Evolutionary conservation across 2,888 invertebrate genomes (phyloP).

Genomic region (Eupithecia insigniata): DNA sequence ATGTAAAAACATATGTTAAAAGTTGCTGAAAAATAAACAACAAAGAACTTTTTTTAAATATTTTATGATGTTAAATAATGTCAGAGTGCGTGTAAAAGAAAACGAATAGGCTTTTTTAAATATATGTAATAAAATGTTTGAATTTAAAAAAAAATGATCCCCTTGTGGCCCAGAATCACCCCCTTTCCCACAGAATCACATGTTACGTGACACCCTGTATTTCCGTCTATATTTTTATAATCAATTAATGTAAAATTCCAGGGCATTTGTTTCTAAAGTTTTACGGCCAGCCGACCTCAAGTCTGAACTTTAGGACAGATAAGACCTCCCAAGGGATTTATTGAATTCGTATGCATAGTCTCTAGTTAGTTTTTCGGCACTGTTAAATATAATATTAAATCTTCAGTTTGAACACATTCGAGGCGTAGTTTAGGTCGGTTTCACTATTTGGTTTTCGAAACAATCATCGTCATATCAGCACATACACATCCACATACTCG

Average conservation of each 20-base stretch:
- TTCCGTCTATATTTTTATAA: background rate
- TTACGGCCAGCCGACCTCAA: slow-evolving; percentile 18
- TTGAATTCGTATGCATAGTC: background rate
- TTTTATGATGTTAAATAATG: too few species aligned
- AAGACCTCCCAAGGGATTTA: slow-evolving; percentile 13
- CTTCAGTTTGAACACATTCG: background rate
- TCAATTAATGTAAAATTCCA: slow-evolving; percentile 9
- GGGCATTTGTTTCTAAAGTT: slow-evolving; percentile 10
- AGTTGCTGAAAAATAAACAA: too few species aligned
- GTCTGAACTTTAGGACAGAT: slow-evolving; percentile 19
- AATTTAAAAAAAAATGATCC: too few species aligned
- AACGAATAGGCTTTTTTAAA: too few species aligned
- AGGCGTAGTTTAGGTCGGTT: background rate
- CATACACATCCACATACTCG: too few species aligned
- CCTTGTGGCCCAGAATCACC: too few species aligned
- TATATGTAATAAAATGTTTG: too few species aligned
- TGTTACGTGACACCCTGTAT: too few species aligned
- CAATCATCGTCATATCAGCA: background rate
- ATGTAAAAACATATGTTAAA: too few species aligned
- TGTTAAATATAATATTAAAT: background rate
- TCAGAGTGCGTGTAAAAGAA: too few species aligned
- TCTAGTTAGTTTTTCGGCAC: background rate
- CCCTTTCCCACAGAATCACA: too few species aligned
- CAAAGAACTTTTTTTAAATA: too few species aligned
- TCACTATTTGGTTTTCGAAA: background rate